Evolutionary conservation across 2,888 invertebrate genomes (phyloP).

Genomic region (Sesia bembeciformis): DNA sequence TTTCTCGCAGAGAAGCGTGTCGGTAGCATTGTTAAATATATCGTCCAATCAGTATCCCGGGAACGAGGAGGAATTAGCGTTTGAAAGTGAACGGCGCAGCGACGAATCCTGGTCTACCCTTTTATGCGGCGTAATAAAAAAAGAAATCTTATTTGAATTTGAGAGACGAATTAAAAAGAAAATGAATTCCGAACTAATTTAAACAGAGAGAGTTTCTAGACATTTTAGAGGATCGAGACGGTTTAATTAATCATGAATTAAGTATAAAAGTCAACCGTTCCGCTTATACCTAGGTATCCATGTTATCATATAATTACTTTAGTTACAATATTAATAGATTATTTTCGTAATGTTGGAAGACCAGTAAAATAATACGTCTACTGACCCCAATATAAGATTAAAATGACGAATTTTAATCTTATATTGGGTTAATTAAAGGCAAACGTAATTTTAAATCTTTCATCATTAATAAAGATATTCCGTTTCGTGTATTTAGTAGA

Average conservation of each 20-base stretch:
- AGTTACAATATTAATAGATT: too few relatives aligned
- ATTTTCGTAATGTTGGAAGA: too few relatives aligned
- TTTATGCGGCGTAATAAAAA: conserved; percentile 62
- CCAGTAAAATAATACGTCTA: too few relatives aligned
- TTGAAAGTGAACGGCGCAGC: conserved; percentile 45
- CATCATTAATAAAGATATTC: too few relatives aligned
- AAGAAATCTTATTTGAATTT: conserved; percentile 70
- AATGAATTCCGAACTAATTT: conserved; percentile 70
- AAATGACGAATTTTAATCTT: too few relatives aligned
- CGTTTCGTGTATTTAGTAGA: too few relatives aligned
- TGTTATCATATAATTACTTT: too few relatives aligned
- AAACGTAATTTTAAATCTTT: too few relatives aligned
- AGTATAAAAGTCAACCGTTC: conserved; percentile 31
- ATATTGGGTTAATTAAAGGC: too few relatives aligned
- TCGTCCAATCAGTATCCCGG: conserved; percentile 69
- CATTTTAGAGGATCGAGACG: conserved; percentile 55
- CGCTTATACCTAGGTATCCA: background rate
- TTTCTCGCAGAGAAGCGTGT: conserved; percentile 60
- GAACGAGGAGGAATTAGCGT: conserved; percentile 64
- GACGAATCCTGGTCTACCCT: conserved; percentile 59
- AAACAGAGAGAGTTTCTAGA: conserved; percentile 55
- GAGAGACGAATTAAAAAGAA: conserved; percentile 69
- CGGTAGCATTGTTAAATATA: conserved; percentile 71
- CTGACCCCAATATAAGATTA: too few relatives aligned
- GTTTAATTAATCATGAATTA: conserved; percentile 59